Percentiles rank a stretch among this genome's conserved stretches.
Evolutionary conservation across 2,888 invertebrate species (phyloP).

Genomic region (Vanessa cardui): DNA sequence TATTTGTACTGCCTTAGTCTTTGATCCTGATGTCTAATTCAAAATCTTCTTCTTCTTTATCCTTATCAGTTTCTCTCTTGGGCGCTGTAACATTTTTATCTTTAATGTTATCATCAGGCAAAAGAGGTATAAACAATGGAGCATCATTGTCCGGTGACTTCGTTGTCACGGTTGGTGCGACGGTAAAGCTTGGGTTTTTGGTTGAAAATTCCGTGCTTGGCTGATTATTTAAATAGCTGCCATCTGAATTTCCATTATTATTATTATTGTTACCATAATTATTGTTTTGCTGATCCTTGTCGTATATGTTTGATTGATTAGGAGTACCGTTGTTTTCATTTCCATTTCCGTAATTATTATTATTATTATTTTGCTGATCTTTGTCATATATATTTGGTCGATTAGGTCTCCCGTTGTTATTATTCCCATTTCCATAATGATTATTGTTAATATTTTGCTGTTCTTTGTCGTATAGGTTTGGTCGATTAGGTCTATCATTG

Average conservation of each 20-base stretch:
- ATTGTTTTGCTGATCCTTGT: conserved; percentile 21
- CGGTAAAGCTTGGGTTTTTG: conserved; percentile 26
- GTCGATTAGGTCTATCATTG: neutral
- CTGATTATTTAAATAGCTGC: conserved; percentile 17
- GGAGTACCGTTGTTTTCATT: neutral
- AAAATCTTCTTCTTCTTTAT: conserved; percentile 53
- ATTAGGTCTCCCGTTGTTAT: conserved; percentile 6
- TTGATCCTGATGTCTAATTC: conserved; percentile 65
- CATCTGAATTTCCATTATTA: conserved; percentile 17
- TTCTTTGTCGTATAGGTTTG: conserved; percentile 15
- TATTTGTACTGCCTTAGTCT: conserved; percentile 43
- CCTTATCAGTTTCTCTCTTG: conserved; percentile 60
- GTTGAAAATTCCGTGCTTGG: conserved; percentile 32
- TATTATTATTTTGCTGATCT: conserved; percentile 20
- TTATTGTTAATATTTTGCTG: conserved; percentile 26
- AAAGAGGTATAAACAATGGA: conserved; percentile 64
- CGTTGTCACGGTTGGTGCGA: conserved; percentile 45
- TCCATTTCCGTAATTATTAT: no score
- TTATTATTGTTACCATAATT: conserved; percentile 15
- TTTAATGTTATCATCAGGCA: conserved; percentile 50
- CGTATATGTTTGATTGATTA: conserved; percentile 3
- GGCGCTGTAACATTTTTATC: conserved; percentile 62
- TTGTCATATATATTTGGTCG: conserved; percentile 14
- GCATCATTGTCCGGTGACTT: conserved; percentile 54
- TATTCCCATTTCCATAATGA: conserved; percentile 14